Base-by-base conservation (phyloP, 1,140 invertebrate genomes). In the Drosophila miranda region DNA sequence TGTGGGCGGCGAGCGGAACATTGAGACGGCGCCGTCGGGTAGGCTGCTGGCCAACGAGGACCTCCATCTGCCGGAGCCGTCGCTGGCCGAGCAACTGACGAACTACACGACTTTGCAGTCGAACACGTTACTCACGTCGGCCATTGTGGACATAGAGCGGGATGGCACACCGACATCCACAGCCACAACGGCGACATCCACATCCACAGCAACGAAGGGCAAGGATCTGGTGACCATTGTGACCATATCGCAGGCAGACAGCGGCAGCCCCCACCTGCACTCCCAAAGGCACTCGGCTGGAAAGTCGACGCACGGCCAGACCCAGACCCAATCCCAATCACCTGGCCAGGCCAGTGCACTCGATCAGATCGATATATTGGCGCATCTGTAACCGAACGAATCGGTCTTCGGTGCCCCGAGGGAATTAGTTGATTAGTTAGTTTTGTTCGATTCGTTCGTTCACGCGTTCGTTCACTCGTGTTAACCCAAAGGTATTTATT, bases 161-260 rank as follows among this genome's bases (percentile, higher is more conserved):
- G 41, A 44, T 30, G 7, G 30, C 11, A 42, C 26, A 44, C 26
- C 53, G 19, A 34, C 16, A 28, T 9, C 23, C 57, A 46, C 13
- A 69, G 44, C 28, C 16, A n/a, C 44, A 44, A 43, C 45, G 16
- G 43, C 58, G 7, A n/a, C 56, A 3, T 0, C 28, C 9, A 43
- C 57, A 73, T 43, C 38, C 19, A 41, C 16, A 8, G 66, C 44
- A 72, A 34, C 60, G 30, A 76, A 87, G 53, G 45, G 53, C 52
- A 90, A 89, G 58, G 90, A 91, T 54, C 76, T 90, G 56, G 86
- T 91, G 45, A 90, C 90, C 26, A 90, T 91, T 71, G 90, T 91
- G 49, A 91, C 90, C 51, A 91, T 91, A 38, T 90, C 89, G 14
- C 86, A 83, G 59, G 51, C 48, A 59, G 49, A 34, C 59, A 57